phyloP scores from a whole-genome alignment of 37 sponge, comb jelly and placozoan species.

The Eunapius fragilis region DNA sequence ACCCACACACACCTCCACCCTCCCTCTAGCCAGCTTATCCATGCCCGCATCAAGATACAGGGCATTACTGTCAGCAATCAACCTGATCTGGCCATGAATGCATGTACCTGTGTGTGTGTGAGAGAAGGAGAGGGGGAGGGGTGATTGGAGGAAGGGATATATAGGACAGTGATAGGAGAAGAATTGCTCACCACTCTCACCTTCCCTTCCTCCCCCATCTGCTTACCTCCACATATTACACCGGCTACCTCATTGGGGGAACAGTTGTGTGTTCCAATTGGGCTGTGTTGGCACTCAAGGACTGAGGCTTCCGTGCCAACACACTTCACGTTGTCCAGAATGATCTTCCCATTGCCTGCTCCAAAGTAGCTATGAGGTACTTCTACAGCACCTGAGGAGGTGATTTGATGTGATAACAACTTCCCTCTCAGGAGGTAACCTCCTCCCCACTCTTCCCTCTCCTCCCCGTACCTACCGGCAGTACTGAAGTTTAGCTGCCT shows the following conservation, averaged over 20 bases:
- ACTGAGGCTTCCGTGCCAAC: conserved; percentile 31
- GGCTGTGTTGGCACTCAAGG: conserved; percentile 14
- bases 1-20: conserved; percentile 12
- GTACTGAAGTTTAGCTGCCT: neutral
- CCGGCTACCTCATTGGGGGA: conserved; percentile 40
- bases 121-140: no score
- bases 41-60: neutral
- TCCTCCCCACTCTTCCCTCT: neutral
- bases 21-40: neutral
- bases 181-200: neutral
- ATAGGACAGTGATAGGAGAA: no score
- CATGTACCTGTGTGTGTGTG: neutral
- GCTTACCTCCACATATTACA: conserved; percentile 32
- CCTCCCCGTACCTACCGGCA: neutral
- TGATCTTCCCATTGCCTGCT: neutral
- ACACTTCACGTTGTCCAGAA: conserved; percentile 27
- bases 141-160: no score
- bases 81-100: neutral
- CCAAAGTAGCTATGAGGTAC: neutral
- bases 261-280: conserved; percentile 37
- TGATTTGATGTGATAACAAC: neutral
- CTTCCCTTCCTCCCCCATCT: no score
- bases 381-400: conserved; percentile 1
- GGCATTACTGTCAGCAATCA: conserved; percentile 7
- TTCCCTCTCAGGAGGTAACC: no score